Evolutionary conservation across 2,113 vertebrate genomes (phyloP), one percentile per base, ranked within the genome.

Genomic region (Hydrochoerus hydrochaeris): DNA sequence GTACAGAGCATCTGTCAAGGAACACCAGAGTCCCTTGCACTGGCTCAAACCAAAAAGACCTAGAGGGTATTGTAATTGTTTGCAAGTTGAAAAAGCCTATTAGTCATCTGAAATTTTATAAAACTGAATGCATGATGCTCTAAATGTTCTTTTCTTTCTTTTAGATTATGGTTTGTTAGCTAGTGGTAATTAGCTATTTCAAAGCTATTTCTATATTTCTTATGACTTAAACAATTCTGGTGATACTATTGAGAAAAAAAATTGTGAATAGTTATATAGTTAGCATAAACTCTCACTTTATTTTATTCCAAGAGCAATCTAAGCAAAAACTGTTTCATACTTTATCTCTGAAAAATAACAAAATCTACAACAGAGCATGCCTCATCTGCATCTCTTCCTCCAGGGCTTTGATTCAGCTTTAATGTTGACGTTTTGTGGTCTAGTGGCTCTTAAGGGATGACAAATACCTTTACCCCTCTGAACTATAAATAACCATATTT

Each of bases 331-430:
- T n/a, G 77, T 35, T 88, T 94, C 85, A 83, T 82, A 77, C 41
- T n/a, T 95, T 93, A 96, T 96, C 94, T 93, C 86, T 95, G 87
- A 97, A 19, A 26, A 96, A 96, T 46, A 67, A 75, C 93, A 92
- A 86, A 91, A 92, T 85, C 87, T 57, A 35, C 73, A 77, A 35
- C 52, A 81, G 3, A 46, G 24, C 22, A 71, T 4, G 3, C 93
- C 63, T 88, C 88, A 94, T 93, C 87, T 88, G 19, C 14, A 32
- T 75, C 86, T 28, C 63, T 90, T 85, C 41, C 49, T n/a, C 19
- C 8, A 87, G 69, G 12, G 24, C 38, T 30, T 57, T 49, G 19
- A 35, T 62, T 88, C 69, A 58, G 78, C 83, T 57, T 78, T 87
- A 57, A 92, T 88, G 84, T 28, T 89, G 73, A 93, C 60, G 67